Base-by-base conservation (phyloP, 2,888 invertebrate genomes). In the Timandra comae region DNA sequence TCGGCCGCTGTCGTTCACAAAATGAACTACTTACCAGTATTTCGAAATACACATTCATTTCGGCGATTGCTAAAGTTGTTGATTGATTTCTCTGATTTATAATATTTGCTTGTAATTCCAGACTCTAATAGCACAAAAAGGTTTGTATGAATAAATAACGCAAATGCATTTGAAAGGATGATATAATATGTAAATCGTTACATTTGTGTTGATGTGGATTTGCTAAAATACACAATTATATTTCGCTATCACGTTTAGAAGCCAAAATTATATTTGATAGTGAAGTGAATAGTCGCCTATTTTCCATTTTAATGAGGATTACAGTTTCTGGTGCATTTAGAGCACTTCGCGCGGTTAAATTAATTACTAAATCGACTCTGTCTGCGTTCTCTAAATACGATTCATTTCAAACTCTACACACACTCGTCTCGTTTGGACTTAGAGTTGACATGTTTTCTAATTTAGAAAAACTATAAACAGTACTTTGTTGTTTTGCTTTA, bases 251-350 rank as follows among this genome's bases (percentile, higher is more conserved):
- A 55, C 71, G 70, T 75, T 79, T 79, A 80, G 79, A 71, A 79
- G 70, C 72, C 68, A 72, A 76, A 81, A 80, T 79, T 75, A 79
- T 79, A 80, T 80, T 77, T 77, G 69, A 72, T 73, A 63, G 67
- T 61, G 63, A 63, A 73, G 70, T 70, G 79, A 81, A 82, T 76
- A 75, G 78, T 63, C 71, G 72, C 67, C 63, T 80, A 75, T 80
- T 76, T 81, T 75, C 80, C 61, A 77, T 78, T 82, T 82, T 79
- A 80, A 79, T 78, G 74, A 72, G 82, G 81, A 84, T 84, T 82
- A 84, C 78, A 78, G 81, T 80, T 81, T 77, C 77, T 75, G 68
- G 72, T 80, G 80, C 82, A 81, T 84, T 84, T 77, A 67, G 77
- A 75, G 80, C 65, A 80, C 78, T 81, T 80, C 72, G 65, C 71